phyloP scores from a whole-genome alignment of 2,797 vertebrate genomes.

The Taenioides sp. region DNA sequence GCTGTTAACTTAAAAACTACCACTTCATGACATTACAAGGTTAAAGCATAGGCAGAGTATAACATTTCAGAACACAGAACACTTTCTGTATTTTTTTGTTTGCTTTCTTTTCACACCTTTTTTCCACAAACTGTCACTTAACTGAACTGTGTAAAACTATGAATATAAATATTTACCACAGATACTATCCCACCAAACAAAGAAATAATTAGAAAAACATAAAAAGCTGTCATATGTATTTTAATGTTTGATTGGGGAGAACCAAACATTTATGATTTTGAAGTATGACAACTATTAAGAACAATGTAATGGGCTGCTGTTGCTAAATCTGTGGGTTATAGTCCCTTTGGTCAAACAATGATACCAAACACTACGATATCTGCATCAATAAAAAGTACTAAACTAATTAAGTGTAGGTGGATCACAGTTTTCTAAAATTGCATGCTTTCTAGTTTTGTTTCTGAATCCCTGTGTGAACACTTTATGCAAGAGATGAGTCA shows the following conservation, averaged over 20 bases:
- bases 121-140: too few relatives aligned
- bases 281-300: background rate
- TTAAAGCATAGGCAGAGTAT: background rate
- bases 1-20: too few relatives aligned
- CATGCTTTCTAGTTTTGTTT: background rate
- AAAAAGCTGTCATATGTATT: background rate
- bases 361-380: background rate
- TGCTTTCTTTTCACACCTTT: too few relatives aligned
- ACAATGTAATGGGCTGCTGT: background rate
- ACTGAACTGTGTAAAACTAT: too few relatives aligned
- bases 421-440: conserved; percentile 1
- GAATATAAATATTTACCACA: too few relatives aligned
- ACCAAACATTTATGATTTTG: background rate
- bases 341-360: background rate
- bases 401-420: conserved; percentile 2
- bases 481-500: conserved; percentile 3
- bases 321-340: background rate
- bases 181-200: too few relatives aligned
- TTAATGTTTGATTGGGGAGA: conserved; percentile 17
- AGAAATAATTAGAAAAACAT: too few relatives aligned
- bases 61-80: too few relatives aligned
- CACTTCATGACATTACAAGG: conserved; percentile 1
- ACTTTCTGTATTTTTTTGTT: too few relatives aligned
- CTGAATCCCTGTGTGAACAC: background rate
- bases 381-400: background rate